Base-by-base conservation (phyloP, 2,797 vertebrate species). In the Cyprinodon diabolis region DNA sequence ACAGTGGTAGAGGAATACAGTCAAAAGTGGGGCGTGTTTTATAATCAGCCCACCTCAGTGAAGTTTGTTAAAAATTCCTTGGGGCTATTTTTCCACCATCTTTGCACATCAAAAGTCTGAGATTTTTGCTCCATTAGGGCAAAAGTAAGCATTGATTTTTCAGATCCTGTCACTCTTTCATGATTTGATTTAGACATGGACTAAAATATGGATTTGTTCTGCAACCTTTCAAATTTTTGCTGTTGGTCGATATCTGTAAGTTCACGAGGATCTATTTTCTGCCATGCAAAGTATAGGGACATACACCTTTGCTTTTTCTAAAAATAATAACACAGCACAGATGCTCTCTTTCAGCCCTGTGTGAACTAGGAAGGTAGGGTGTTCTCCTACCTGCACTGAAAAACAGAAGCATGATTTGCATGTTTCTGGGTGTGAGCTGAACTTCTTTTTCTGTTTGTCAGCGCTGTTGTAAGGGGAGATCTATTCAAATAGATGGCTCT, bases 341-440 rank as follows among this genome's bases (percentile, higher is more conserved):
- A 37, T 19, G 30, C 15, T 54, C 13, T 68, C 62, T 73, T 66
- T 62, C 51, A 54, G 21, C 23, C 23, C n/a, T 69, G 60, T 74
- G 15, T 72, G 13, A 66, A 35, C 17, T 68, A 51, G 40, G 43
- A 48, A 40, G 66, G 71, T 58, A 69, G 19, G 9, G 23, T n/a
- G n/a, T 19, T 15, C 4, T 65, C 12, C 68, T 37, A 78, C 70
- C 37, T 37, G 25, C 58, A 30, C 58, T 8, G 67, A 75, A 69
- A n/a, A 12, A 68, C n/a, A 23, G 45, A 15, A 43, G 12, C 7
- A 65, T 25, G 5, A 83, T 86, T 88, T 90, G 77, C 82, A 85
- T 89, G 62, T 48, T 13, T 55, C 0, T 78, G 67, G 47, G 45
- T 76, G 74, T 65, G 43, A 51, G 40, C 40, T 48, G 11, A 25